These are phyloP conservation scores for Epinotia ramella DNA, from an alignment of 2,888 invertebrate genomes.

Conservation along the genomic window DNA sequence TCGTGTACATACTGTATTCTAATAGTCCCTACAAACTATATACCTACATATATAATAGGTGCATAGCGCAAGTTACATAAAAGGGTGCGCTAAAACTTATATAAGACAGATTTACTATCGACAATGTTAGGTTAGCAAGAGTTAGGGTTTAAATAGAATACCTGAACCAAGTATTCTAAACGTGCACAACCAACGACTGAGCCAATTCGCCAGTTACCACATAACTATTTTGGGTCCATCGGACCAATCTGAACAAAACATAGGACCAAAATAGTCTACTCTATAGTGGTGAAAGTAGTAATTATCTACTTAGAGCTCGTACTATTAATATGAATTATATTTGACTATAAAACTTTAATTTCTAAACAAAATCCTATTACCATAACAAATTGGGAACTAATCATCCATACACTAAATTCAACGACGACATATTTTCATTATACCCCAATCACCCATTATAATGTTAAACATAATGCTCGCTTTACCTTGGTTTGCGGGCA, in stretches of 20 bases:
- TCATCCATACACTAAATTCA: conserved; percentile 21
- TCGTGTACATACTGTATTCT: too few relatives aligned
- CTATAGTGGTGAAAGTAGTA: background rate
- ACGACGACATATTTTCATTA: conserved; percentile 52
- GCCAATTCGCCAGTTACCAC: too few relatives aligned
- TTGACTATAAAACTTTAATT: background rate
- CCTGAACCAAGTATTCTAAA: too few relatives aligned
- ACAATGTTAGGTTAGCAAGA: too few relatives aligned
- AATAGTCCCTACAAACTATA: too few relatives aligned
- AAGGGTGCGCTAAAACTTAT: too few relatives aligned
- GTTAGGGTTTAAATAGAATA: too few relatives aligned
- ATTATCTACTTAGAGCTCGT: background rate
- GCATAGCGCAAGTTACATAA: too few relatives aligned
- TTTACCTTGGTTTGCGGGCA: conserved; percentile 76
- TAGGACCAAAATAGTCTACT: background rate
- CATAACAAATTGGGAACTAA: conserved; percentile 33
- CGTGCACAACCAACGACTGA: too few relatives aligned
- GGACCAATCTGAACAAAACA: background rate
- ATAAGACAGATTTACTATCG: too few relatives aligned
- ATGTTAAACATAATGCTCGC: conserved; percentile 74
- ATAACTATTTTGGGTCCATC: background rate
- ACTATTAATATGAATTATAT: conserved; percentile 11
- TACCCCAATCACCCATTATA: conserved; percentile 59
- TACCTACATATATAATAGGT: too few relatives aligned
- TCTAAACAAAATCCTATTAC: conserved; percentile 20